These are phyloP conservation scores for Rhegmatorhina hoffmannsi DNA, from an alignment of 2,113 vertebrate species.

Conservation along the genomic window DNA sequence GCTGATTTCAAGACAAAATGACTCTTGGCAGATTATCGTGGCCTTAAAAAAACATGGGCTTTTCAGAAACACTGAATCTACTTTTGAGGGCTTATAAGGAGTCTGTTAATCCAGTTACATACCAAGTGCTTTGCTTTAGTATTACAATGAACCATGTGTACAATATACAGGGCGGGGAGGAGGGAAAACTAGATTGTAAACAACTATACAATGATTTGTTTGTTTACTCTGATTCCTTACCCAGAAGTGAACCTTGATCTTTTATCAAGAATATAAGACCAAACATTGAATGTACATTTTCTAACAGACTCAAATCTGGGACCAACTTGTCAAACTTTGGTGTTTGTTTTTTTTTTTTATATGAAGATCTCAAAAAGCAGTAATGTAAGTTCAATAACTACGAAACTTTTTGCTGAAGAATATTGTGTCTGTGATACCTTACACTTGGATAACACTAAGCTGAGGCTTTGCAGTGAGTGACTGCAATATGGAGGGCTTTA, in stretches of 20 bases:
- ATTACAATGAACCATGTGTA: constrained; percentile 60
- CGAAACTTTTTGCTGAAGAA: constrained; percentile 36
- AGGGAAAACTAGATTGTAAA: constrained; percentile 58
- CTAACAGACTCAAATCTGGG: constrained; percentile 84
- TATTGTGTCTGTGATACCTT: constrained; percentile 40
- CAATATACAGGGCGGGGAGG: background rate
- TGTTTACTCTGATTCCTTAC: constrained; percentile 82
- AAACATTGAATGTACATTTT: constrained; percentile 94
- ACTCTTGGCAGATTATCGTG: constrained; percentile 82
- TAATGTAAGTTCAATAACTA: constrained; percentile 48
- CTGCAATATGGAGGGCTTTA: constrained; percentile 71
- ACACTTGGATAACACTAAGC: constrained; percentile 42
- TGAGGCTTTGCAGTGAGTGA: constrained; percentile 50
- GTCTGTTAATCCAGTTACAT: constrained; percentile 70
- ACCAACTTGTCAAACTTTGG: constrained; percentile 80
- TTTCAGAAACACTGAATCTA: constrained; percentile 81
- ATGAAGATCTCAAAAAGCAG: constrained; percentile 72
- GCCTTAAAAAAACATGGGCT: constrained; percentile 95
- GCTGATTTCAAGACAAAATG: constrained; percentile 62
- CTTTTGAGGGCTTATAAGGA: constrained; percentile 75
- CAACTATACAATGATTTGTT: constrained; percentile 72
- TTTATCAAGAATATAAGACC: constrained; percentile 80
- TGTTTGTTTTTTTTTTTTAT: constrained; percentile 57
- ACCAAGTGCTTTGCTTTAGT: constrained; percentile 81
- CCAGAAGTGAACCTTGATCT: constrained; percentile 81